phyloP scores from a whole-genome alignment of 2,888 invertebrate species.

The Colostygia pectinataria region DNA sequence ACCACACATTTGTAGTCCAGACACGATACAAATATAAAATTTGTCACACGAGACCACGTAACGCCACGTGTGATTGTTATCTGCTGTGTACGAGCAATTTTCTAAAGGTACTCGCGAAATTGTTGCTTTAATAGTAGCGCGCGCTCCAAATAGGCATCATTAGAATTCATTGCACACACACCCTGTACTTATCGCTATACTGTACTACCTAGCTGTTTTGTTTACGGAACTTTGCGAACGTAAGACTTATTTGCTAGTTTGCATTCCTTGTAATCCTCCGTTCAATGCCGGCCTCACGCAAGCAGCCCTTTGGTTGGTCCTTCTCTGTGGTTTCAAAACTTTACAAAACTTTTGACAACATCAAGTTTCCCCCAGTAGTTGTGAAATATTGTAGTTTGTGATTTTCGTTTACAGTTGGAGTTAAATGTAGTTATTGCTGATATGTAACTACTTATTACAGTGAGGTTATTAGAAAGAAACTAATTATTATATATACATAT shows the following conservation, averaged over 20 bases:
- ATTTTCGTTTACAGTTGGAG: slow-evolving; percentile 1
- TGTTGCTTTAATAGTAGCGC: slow-evolving; percentile 39
- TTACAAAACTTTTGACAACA: slow-evolving; percentile 32
- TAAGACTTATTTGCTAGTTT: slow-evolving; percentile 36
- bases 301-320: slow-evolving; percentile 21
- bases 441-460: too few species aligned
- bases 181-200: slow-evolving; percentile 48
- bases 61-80: slow-evolving; percentile 61
- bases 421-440: too few species aligned
- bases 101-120: slow-evolving; percentile 45
- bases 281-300: slow-evolving; percentile 11
- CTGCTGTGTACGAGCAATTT: slow-evolving; percentile 50
- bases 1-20: slow-evolving; percentile 21
- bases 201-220: slow-evolving; percentile 39
- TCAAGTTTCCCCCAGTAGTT: slow-evolving; percentile 19
- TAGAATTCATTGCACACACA: slow-evolving; percentile 56
- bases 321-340: slow-evolving; percentile 32
- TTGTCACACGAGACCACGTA: slow-evolving; percentile 58
- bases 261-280: slow-evolving; percentile 27
- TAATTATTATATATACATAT: too few species aligned
- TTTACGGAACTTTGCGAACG: slow-evolving; percentile 44
- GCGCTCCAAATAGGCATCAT: slow-evolving; percentile 45
- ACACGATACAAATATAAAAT: slow-evolving; percentile 62
- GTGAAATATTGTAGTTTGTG: slow-evolving; percentile 21
- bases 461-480: too few species aligned